phyloP scores from a whole-genome alignment of 2,888 invertebrate genomes.

The Conops quadrifasciatus region DNA sequence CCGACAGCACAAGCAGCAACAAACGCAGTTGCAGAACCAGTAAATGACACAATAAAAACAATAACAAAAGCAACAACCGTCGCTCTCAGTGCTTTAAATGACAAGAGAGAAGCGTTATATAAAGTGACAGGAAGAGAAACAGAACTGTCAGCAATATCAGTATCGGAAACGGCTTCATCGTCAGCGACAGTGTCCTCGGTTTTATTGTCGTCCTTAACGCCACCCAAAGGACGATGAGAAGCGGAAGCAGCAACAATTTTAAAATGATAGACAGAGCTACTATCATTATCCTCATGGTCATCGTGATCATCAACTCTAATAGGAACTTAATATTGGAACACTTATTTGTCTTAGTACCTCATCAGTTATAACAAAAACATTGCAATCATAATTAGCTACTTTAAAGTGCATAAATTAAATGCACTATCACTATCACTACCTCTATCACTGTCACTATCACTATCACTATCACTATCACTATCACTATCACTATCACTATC shows the following conservation, averaged over 20 bases:
- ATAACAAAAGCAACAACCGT: slow-evolving; percentile 42
- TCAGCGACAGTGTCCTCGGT: background rate
- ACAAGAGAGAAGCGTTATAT: slow-evolving; percentile 8
- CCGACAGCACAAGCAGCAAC: slow-evolving; percentile 4
- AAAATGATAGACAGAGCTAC: slow-evolving; percentile 2
- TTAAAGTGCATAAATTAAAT: no score
- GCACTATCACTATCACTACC: no score
- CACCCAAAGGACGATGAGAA: background rate
- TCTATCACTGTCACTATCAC: slow-evolving; percentile 14
- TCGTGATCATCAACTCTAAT: background rate
- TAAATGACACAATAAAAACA: slow-evolving; percentile 41
- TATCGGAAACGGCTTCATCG: background rate
- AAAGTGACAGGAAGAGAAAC: background rate
- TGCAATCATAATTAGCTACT: no score
- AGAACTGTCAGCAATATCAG: background rate
- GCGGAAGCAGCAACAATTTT: background rate
- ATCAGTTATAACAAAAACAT: no score
- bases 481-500: slow-evolving; percentile 12
- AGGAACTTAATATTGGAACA: background rate
- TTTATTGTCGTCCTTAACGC: background rate
- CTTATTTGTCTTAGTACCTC: background rate
- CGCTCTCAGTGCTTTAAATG: background rate
- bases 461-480: background rate
- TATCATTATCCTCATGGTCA: background rate
- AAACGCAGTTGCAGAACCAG: slow-evolving; percentile 40